Base-by-base conservation (phyloP, 2,113 vertebrate species). In the Ahaetulla prasina region DNA sequence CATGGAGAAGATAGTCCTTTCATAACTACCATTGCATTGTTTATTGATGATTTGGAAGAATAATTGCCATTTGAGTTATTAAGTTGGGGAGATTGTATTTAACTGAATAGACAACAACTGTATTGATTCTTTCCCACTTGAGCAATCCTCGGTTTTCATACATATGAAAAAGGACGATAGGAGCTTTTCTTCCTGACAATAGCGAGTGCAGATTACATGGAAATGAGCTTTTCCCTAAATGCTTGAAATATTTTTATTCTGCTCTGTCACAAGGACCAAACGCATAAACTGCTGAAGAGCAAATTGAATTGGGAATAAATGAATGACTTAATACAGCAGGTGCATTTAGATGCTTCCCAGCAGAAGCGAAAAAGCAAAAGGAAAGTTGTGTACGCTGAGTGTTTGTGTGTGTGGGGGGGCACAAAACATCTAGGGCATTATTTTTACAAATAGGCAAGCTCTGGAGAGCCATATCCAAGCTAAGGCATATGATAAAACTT, bases 21-120 rank as follows among this genome's bases (percentile, higher is more conserved):
- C 47, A 93, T 94, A 94, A 94, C 53, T 35, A 91, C 55, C 8
- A 85, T 2, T 84, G 89, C 18, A 3, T 0, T 39, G 47, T 84
- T 94, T 93, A 96, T 93, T 54, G 94, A 94, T 91, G 93, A 55
- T 93, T 95, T 89, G 91, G 87, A 90, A 49, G 80, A 93, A 49
- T 93, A 94, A 94, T 94, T 95, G 95, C 25, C 8, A 0, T 91
- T 90, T 85, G 91, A 89, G 91, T 94, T 57, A 93, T 93, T 94
- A 94, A 96, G 45, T 1, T 95, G 94, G 49, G 39, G 95, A 35
- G 94, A 85, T 84, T 9, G 20, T 87, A 63, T 92, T 94, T 93
- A 86, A 92, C 86, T 20, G 2, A 54, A 0, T 3, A 91, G 91
- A 92, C 94, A 94, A 88, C 92, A 89, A 91, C 43, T 0, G 0